These are phyloP conservation scores for Zaprionus kolodkinae DNA, from an alignment of 1,140 invertebrate genomes.

Conservation along the genomic window DNA sequence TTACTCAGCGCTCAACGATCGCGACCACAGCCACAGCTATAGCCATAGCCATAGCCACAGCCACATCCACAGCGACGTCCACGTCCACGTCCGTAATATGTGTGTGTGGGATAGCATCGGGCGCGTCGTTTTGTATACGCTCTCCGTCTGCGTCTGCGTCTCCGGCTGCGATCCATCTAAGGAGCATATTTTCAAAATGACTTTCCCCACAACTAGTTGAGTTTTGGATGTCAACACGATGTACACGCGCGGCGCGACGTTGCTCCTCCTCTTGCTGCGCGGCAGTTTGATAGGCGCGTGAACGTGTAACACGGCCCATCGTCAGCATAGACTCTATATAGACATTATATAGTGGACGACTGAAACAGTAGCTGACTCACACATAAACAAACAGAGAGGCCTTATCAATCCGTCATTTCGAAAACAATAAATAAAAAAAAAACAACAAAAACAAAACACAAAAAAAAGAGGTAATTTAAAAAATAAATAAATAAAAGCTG, in stretches of 20 bases:
- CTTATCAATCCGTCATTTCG: background rate
- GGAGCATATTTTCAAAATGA: constrained; percentile 82
- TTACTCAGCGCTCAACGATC: constrained; percentile 27
- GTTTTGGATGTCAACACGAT: constrained; percentile 84
- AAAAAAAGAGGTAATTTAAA: constrained; percentile 2
- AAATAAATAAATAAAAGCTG: background rate
- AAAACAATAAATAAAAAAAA: too few relatives aligned
- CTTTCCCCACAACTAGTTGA: constrained; percentile 81
- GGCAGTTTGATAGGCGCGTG: constrained; percentile 47
- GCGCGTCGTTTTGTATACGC: background rate
- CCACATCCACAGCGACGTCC: constrained; percentile 39
- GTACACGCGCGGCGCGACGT: constrained; percentile 67
- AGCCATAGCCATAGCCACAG: background rate
- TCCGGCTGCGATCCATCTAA: constrained; percentile 76
- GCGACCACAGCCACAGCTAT: constrained; percentile 1
- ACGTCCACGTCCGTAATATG: constrained; percentile 62
- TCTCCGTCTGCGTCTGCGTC: constrained; percentile 1
- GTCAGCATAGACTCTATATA: background rate
- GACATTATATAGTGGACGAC: constrained; percentile 1
- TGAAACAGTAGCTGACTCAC: constrained; percentile 14
- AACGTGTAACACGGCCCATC: constrained; percentile 17
- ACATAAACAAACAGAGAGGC: background rate
- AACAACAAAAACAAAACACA: constrained; percentile 21
- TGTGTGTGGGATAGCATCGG: constrained; percentile 60
- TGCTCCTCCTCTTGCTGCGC: constrained; percentile 52